These are phyloP conservation scores for Malurus splendens DNA, from an alignment of 2,797 vertebrate species.

Conservation along the genomic window DNA sequence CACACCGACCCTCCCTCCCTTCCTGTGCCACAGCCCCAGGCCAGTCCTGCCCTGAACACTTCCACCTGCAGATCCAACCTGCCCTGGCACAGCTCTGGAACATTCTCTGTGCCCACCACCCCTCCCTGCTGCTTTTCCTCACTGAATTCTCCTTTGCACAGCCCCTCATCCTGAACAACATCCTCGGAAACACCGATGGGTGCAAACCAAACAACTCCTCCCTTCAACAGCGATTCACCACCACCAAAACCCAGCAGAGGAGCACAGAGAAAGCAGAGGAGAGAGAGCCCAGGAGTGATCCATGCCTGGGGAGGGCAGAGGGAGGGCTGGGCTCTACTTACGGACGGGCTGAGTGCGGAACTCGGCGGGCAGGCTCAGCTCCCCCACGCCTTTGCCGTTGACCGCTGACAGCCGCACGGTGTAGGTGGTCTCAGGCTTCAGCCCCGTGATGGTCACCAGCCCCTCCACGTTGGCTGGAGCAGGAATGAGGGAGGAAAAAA, in stretches of 20 bases:
- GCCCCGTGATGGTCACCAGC: constrained; percentile 80
- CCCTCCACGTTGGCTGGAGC: constrained; percentile 71
- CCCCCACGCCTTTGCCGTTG: constrained; percentile 93
- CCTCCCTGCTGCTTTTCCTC: not conserved
- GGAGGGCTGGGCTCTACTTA: constrained; percentile 77
- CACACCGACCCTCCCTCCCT: not conserved
- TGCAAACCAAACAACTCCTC: not conserved
- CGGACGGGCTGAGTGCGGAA: constrained; percentile 95
- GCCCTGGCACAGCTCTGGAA: not conserved
- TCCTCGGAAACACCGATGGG: not conserved
- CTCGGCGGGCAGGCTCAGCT: constrained; percentile 76
- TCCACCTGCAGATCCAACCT: fast-evolving
- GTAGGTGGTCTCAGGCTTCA: constrained; percentile 88
- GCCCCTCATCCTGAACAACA: not conserved
- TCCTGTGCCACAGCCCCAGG: not conserved
- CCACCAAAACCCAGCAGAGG: not conserved
- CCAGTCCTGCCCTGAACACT: not conserved
- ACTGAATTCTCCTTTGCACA: not conserved
- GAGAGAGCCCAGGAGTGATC: not conserved
- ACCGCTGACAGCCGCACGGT: constrained; percentile 88
- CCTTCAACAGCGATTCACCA: not conserved
- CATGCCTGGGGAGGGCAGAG: not conserved
- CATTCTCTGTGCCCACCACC: not conserved
- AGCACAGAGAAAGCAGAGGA: not conserved
- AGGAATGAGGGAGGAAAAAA: not conserved